Evolutionary conservation across 2,113 vertebrate species (phyloP), one percentile per base, ranked within the genome.

Genomic region (Amia ocellicauda): DNA sequence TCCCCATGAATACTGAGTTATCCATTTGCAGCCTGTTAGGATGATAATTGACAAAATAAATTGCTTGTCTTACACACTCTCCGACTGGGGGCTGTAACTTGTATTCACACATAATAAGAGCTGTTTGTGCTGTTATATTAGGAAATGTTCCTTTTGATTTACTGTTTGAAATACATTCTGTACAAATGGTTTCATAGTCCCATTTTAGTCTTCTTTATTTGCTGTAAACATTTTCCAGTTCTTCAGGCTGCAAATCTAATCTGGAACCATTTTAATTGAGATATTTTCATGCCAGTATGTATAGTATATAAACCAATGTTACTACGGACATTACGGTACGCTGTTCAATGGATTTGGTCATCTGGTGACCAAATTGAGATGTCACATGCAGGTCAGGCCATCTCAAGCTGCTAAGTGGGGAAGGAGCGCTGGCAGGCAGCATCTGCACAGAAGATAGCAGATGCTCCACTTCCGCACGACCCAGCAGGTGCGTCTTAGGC

Each of bases 1-100:
- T n/a, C n/a, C n/a, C n/a, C n/a, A n/a, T n/a, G n/a, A 17, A 56
- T 19, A 17, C 14, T 7, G 53, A 9, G 56, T 2, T 22, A 23
- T 20, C 31, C 17, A 41, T 58, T 58, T 58, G 11, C 17, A 17
- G 14, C 36, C 56, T 22, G 11, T 58, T 58, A 56, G n/a, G 56
- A 22, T 3, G 19, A 40, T 41, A 58, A 58, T 58, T 40, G 56
- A 19, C n/a, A 27, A 23, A 20, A 41, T 41, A 58, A 31, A 58
- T 41, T 40, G 56, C 56, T 28, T 58, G 56, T 41, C n/a, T 58
- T 36, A 10, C n/a, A 9, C 22, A 3, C 31, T 36, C 5, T 36
- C 11, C 31, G 17, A 20, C 20, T 58, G 36, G 5, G 19, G 11
- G 19, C 31, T 58, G 28, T 58, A 14, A 7, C 28, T 22, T 13